A percentile compares a stretch with the other conserved stretches of the same genome.
Evolutionary conservation across 1,140 invertebrate species (phyloP).

Genomic region (Drosophila punjabiensis): DNA sequence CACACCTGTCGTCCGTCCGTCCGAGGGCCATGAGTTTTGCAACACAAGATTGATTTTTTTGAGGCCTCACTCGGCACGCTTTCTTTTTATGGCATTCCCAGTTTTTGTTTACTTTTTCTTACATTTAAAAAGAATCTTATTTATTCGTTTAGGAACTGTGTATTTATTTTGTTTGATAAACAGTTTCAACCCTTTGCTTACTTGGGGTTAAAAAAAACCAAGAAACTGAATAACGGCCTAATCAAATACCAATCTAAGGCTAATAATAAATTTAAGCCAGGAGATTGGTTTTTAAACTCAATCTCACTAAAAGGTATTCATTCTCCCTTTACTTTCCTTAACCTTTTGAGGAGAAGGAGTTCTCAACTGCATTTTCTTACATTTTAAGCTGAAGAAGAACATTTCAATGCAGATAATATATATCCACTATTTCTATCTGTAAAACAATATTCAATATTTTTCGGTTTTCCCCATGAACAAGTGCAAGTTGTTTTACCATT

Average conservation of each 20-base stretch:
- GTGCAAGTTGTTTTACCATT: not conserved
- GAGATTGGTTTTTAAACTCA: not conserved
- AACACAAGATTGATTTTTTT: slow-evolving; percentile 34
- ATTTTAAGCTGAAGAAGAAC: no score
- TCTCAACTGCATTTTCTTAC: not conserved
- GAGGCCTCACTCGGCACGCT: not conserved
- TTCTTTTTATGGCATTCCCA: not conserved
- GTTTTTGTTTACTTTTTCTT: slow-evolving; percentile 4
- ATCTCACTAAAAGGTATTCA: not conserved
- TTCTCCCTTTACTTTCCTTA: not conserved
- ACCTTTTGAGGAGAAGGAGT: not conserved
- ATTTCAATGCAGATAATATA: no score
- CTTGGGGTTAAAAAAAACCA: no score
- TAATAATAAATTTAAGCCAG: not conserved
- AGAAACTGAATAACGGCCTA: no score
- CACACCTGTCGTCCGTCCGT: slow-evolving; percentile 7
- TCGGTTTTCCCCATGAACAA: not conserved
- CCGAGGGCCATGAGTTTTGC: slow-evolving; percentile 5
- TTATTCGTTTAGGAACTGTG: not conserved
- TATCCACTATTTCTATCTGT: not conserved
- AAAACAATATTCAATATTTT: not conserved
- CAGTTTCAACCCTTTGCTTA: not conserved
- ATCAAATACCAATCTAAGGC: slow-evolving; percentile 11
- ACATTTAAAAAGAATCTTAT: not conserved
- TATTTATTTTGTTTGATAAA: not conserved